Percentiles rank a stretch among this genome's conserved stretches.
Evolutionary conservation across 2,888 invertebrate species (phyloP).

Genomic region (Epsilonema sp.): DNA sequence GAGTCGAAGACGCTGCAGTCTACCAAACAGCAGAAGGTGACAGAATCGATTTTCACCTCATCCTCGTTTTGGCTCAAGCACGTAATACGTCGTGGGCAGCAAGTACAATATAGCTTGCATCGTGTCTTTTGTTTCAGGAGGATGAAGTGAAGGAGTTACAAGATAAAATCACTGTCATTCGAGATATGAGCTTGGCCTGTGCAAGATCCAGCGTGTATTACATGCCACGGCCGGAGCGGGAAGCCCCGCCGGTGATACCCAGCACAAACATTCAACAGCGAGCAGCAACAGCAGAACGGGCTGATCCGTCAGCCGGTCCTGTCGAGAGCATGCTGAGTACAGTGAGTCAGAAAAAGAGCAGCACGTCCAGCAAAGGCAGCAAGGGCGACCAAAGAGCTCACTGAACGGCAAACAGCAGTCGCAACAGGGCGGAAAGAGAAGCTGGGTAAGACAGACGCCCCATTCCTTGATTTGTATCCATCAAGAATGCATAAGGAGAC

Average conservation of each 20-base stretch:
- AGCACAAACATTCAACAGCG: conserved; percentile 33
- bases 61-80: too few relatives aligned
- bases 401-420: conserved; percentile 32
- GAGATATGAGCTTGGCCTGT: conserved; percentile 72
- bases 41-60: too few relatives aligned
- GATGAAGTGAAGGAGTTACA: conserved; percentile 73
- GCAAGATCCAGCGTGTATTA: conserved; percentile 38
- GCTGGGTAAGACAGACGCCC: conserved; percentile 81
- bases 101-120: neutral
- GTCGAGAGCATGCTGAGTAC: conserved; percentile 85
- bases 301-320: conserved; percentile 83
- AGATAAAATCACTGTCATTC: conserved; percentile 71
- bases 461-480: too few relatives aligned
- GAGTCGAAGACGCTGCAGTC: conserved; percentile 82
- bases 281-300: conserved; percentile 20
- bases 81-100: too few relatives aligned
- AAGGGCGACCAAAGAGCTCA: conserved; percentile 35
- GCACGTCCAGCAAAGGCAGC: conserved; percentile 41
- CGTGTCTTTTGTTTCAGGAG: conserved; percentile 43
- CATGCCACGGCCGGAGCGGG: neutral
- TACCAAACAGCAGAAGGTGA: conserved; percentile 74
- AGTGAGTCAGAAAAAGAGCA: conserved; percentile 43
- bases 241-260: conserved; percentile 30
- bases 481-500: too few relatives aligned
- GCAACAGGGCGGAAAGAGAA: conserved; percentile 72